Conservation (phyloP, 2,113 vertebrate species). For the Vireo altiloquus region DNA sequence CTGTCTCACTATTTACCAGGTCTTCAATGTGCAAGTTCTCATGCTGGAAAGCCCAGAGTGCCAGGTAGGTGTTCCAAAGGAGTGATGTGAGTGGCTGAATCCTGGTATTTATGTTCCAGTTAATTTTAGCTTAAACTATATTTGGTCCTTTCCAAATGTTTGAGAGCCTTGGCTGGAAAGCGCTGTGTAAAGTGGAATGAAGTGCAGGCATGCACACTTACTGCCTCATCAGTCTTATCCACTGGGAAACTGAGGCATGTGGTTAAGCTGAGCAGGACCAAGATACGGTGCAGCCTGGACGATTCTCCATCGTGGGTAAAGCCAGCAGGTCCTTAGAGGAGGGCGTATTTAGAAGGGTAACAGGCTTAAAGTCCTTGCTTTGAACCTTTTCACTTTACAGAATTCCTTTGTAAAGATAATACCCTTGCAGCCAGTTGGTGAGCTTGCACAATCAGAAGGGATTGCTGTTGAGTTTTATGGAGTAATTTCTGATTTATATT, state of each 20-base stretch:
- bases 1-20: not conserved
- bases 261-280: not conserved
- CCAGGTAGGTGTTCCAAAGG: not conserved
- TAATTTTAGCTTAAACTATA: constrained; percentile 10
- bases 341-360: not conserved
- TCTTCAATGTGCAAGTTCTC: not conserved
- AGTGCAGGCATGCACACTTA: not conserved
- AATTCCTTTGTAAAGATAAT: not conserved
- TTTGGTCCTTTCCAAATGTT: constrained; percentile 5
- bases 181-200: not conserved
- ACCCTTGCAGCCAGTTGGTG: not conserved
- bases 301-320: not conserved
- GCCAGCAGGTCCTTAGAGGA: not conserved
- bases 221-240: not conserved
- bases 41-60: not conserved
- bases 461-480: not conserved
- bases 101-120: not conserved
- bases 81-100: not conserved
- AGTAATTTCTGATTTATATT: constrained; percentile 14
- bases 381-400: not conserved
- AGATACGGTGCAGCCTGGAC: not conserved
- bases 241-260: constrained; percentile 39
- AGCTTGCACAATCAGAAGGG: not conserved
- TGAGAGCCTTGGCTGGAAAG: not conserved
- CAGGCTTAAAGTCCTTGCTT: not conserved